Percentiles rank a stretch among this genome's conserved stretches.
phyloP scores from a whole-genome alignment of 2,113 vertebrate genomes.

The Scytalopus superciliaris region DNA sequence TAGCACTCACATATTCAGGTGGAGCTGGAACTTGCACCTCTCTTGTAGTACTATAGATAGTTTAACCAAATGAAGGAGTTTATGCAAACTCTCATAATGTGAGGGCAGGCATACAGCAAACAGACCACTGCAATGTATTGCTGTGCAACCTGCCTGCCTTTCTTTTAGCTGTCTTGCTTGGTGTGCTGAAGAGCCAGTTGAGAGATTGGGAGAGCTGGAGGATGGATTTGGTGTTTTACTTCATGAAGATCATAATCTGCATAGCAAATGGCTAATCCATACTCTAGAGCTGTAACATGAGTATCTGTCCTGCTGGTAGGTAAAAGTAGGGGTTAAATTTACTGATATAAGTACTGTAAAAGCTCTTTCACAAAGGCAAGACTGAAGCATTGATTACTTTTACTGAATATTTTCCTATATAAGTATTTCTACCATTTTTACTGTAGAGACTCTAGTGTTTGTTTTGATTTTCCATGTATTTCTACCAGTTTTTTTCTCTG shows the following conservation, averaged over 20 bases:
- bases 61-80: neutral
- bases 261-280: neutral
- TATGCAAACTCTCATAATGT: accelerated
- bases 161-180: neutral
- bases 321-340: neutral
- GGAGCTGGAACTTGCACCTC: neutral
- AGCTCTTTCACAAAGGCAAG: neutral
- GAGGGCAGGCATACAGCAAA: neutral
- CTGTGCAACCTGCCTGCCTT: neutral
- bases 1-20: neutral
- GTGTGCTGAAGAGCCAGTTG: neutral
- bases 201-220: neutral
- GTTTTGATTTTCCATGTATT: neutral
- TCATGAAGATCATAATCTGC: neutral
- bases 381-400: neutral
- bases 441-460: neutral
- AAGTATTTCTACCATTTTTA: neutral
- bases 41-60: accelerated
- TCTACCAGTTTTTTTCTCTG: neutral
- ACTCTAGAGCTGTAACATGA: neutral
- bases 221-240: neutral
- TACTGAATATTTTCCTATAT: accelerated
- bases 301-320: neutral
- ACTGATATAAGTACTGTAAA: neutral
- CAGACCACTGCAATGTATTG: neutral